Percentiles rank a stretch among this genome's conserved stretches.
phyloP scores from a whole-genome alignment of 2,888 invertebrate genomes.

The Phymatocera aterrima region DNA sequence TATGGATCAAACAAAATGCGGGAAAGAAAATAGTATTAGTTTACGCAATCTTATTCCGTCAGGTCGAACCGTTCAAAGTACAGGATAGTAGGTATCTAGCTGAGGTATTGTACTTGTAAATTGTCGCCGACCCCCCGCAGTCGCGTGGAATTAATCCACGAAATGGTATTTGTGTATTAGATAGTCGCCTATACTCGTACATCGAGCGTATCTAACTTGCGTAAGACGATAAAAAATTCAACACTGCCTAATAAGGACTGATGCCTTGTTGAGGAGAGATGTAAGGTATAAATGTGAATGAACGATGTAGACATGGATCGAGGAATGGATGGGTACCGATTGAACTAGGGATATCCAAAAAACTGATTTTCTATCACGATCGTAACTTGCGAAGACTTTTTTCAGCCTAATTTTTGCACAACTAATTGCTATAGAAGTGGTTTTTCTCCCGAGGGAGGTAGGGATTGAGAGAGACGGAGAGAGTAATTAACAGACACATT shows the following conservation, averaged over 20 bases:
- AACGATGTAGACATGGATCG: neutral
- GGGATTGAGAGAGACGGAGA: neutral
- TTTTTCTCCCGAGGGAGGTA: too few relatives aligned
- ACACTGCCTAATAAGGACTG: constrained; percentile 28
- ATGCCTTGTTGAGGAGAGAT: constrained; percentile 2
- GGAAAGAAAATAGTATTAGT: neutral
- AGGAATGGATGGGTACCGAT: neutral
- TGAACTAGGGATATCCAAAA: too few relatives aligned
- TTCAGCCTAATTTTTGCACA: too few relatives aligned
- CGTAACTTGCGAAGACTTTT: too few relatives aligned
- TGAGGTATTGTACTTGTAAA: constrained; percentile 26
- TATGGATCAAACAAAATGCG: constrained; percentile 39
- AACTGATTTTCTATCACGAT: too few relatives aligned
- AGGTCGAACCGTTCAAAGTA: constrained; percentile 20
- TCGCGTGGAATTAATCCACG: constrained; percentile 39
- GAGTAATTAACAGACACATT: constrained; percentile 2
- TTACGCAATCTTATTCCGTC: constrained; percentile 16
- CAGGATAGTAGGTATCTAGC: too few relatives aligned
- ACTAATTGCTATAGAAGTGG: too few relatives aligned
- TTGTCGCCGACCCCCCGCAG: constrained; percentile 44
- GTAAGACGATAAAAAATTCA: constrained; percentile 29
- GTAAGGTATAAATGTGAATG: too few relatives aligned
- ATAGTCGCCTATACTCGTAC: constrained; percentile 5
- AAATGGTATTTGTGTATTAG: constrained; percentile 31
- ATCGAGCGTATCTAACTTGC: constrained; percentile 34